A percentile compares a stretch with the other conserved stretches of the same genome.
Evolutionary conservation across 2,888 invertebrate species (phyloP).

Genomic region (Spodoptera exigua): DNA sequence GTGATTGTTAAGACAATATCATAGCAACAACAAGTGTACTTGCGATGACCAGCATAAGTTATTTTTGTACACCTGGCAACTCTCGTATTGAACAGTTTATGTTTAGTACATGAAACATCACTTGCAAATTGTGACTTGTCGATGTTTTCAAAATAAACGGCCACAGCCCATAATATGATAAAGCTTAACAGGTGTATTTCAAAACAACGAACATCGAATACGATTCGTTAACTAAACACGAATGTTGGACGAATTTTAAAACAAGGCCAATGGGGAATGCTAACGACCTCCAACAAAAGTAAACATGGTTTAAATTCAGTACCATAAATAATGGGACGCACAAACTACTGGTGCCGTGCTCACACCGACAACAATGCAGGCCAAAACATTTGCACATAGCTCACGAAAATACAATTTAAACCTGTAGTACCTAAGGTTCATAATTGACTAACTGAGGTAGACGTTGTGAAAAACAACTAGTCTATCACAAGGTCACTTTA

Average conservation of each 20-base stretch:
- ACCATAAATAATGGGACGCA: slow-evolving; percentile 49
- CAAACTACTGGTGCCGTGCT: slow-evolving; percentile 36
- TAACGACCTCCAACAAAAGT: slow-evolving; percentile 55
- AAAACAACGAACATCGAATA: slow-evolving; percentile 61
- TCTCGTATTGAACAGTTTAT: too few species aligned
- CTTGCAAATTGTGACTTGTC: slow-evolving; percentile 35
- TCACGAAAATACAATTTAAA: slow-evolving; percentile 34
- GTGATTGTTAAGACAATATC: too few species aligned
- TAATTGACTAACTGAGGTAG: slow-evolving; percentile 28
- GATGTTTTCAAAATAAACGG: slow-evolving; percentile 10
- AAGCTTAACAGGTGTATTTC: too few species aligned
- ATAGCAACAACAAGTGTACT: too few species aligned
- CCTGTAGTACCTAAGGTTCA: slow-evolving; percentile 24
- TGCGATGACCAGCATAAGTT: too few species aligned
- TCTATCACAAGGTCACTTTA: slow-evolving; percentile 71
- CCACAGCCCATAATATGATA: not conserved
- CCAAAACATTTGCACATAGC: slow-evolving; percentile 34
- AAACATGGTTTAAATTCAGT: slow-evolving; percentile 51
- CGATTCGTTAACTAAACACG: slow-evolving; percentile 63
- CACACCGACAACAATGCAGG: slow-evolving; percentile 47
- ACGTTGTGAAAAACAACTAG: slow-evolving; percentile 61
- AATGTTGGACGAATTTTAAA: slow-evolving; percentile 43
- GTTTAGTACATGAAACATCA: too few species aligned
- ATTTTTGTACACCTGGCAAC: too few species aligned
- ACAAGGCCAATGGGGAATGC: slow-evolving; percentile 47